These are phyloP conservation scores for Pseudococcus longispinus DNA, from an alignment of 2,888 invertebrate genomes.

Conservation along the genomic window DNA sequence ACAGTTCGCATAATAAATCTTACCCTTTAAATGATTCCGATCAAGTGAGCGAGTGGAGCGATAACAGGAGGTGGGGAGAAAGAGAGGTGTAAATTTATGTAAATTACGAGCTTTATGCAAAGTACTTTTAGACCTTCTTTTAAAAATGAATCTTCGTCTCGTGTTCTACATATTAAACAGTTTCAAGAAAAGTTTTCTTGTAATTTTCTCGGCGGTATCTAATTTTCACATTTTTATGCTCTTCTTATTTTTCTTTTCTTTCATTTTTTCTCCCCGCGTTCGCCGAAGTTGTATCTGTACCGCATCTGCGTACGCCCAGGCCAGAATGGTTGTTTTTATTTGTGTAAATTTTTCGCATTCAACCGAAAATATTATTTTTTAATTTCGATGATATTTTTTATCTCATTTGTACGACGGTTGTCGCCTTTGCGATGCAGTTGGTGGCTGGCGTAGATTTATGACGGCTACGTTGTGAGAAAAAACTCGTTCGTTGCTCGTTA, in stretches of 20 bases:
- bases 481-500: conserved; percentile 1
- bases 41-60: neutral
- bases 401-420: conserved; percentile 8
- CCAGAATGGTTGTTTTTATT: conserved; percentile 2
- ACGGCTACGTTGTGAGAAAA: neutral
- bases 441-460: conserved; percentile 7
- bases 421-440: neutral
- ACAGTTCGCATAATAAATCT: conserved; percentile 48
- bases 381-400: conserved; percentile 18
- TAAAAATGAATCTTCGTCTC: conserved; percentile 46
- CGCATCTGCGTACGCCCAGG: neutral
- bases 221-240: conserved; percentile 34
- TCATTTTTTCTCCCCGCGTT: neutral
- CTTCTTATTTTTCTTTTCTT: neutral
- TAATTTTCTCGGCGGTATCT: conserved; percentile 31
- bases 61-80: neutral
- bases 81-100: conserved; percentile 47
- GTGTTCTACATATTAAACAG: conserved; percentile 34
- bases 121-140: conserved; percentile 45
- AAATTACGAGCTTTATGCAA: conserved; percentile 49
- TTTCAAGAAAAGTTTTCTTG: conserved; percentile 14
- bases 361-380: conserved; percentile 9
- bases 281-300: neutral
- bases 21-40: conserved; percentile 30
- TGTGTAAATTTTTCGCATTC: conserved; percentile 11